A percentile compares a stretch with the other conserved stretches of the same genome.
Evolutionary conservation across 2,888 invertebrate species (phyloP).

Genomic region (Xestia ashworthii): DNA sequence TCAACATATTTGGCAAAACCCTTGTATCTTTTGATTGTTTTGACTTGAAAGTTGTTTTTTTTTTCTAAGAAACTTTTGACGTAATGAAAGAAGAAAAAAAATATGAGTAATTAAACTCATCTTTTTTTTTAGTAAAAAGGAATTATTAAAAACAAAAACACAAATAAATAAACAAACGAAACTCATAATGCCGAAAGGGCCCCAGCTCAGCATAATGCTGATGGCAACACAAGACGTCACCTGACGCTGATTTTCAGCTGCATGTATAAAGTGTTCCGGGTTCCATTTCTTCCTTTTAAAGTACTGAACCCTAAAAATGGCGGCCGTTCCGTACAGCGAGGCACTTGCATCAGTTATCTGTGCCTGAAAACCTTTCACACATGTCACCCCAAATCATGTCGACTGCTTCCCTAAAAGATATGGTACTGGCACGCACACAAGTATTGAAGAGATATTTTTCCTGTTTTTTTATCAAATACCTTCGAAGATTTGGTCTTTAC

Average conservation of each 20-base stretch:
- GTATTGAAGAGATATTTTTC: not conserved
- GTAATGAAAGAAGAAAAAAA: too few species aligned
- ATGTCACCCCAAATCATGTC: conserved; percentile 59
- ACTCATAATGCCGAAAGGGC: too few species aligned
- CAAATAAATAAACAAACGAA: too few species aligned
- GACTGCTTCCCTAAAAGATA: conserved; percentile 43
- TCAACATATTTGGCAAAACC: not conserved
- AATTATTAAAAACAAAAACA: too few species aligned
- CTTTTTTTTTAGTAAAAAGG: too few species aligned
- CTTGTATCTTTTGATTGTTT: not conserved
- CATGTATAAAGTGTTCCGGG: not conserved
- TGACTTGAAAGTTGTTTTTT: not conserved
- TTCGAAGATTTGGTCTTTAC: not conserved
- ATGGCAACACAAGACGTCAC: too few species aligned
- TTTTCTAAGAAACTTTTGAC: too few species aligned
- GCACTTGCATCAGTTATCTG: conserved; percentile 47
- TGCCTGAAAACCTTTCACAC: conserved; percentile 48
- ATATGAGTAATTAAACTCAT: too few species aligned
- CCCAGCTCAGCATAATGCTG: too few species aligned
- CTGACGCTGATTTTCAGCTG: too few species aligned
- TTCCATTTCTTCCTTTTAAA: not conserved
- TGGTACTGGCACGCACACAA: conserved; percentile 25
- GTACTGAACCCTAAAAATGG: conserved; percentile 15
- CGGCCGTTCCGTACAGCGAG: conserved; percentile 14
- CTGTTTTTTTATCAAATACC: not conserved